Evolutionary conservation across 2,113 vertebrate genomes (phyloP).

Genomic region (Corythaeola cristata): DNA sequence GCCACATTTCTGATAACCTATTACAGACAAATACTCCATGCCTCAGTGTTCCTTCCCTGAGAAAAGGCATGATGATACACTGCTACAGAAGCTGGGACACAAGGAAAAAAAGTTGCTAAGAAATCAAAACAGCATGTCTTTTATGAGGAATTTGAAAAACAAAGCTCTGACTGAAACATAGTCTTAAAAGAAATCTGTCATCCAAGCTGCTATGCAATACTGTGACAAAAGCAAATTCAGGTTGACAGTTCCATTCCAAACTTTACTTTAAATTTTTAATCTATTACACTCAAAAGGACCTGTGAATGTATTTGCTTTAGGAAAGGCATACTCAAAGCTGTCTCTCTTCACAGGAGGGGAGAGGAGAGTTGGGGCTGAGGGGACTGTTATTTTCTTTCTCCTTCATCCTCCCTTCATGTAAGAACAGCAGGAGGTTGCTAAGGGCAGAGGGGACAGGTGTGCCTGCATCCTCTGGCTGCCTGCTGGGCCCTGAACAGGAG

Average conservation of each 20-base stretch:
- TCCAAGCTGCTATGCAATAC: not conserved
- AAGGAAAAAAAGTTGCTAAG: not conserved
- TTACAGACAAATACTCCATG: not conserved
- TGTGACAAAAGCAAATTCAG: not conserved
- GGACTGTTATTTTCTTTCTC: not conserved
- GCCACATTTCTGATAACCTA: not conserved
- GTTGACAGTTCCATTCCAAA: not conserved
- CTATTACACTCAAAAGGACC: not conserved
- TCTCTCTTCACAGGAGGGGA: not conserved
- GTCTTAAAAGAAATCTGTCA: not conserved
- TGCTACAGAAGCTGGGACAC: not conserved
- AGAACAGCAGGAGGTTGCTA: not conserved
- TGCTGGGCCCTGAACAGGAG: not conserved
- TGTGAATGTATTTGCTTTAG: not conserved
- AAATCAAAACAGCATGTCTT: not conserved
- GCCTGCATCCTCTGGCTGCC: not conserved
- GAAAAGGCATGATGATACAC: not conserved
- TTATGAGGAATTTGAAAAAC: not conserved
- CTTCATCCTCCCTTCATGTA: not conserved
- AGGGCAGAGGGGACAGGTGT: not conserved
- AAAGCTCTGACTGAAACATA: not conserved
- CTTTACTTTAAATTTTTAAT: not conserved
- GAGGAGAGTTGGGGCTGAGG: not conserved
- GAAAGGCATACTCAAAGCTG: not conserved
- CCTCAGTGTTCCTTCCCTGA: not conserved